Evolutionary conservation across 2,888 invertebrate species (phyloP), one percentile per base, ranked within the genome.

Genomic region (Spodoptera littoralis): DNA sequence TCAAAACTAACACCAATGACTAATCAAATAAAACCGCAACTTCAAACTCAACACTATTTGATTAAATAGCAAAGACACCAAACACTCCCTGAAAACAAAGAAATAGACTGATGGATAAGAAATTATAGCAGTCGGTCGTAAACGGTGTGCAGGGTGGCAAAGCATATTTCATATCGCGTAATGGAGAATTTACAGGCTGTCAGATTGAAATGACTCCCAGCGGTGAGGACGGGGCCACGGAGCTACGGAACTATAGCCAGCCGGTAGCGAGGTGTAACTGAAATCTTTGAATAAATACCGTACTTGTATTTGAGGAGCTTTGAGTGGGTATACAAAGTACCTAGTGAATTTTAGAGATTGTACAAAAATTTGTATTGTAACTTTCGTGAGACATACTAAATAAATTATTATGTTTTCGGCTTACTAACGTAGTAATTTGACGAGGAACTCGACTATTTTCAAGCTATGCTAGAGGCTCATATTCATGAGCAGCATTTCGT

Each of bases 121-220:
- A 84, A 86, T 87, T 86, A 88, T 87, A 85, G 82, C 79, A 69
- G 76, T 64, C 73, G 81, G 76, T 90, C 88, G 90, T 90, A 90
- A 92, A 90, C 84, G 86, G 83, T 70, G 81, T 67, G 79, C 81
- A 81, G 84, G 87, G 86, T 85, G 84, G 84, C 73, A 80, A 80
- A 87, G 89, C 91, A 94, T 95, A 95, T 94, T 92, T 95, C 95
- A 95, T 95, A 95, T 91, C 92, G 89, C 87, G 92, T 95, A 94
- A 95, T 94, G 92, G 92, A 88, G 92, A 94, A 95, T 95, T 95
- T 95, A 95, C 95, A 94, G 92, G 92, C 93, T 94, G 95, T 94
- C 95, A 87, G 92, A 79, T 67, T 84, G 91, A 86, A 95, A 95
- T 94, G 93, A 93, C 92, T 94, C 95, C 95, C 95, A 87, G 85